These are phyloP conservation scores for Drosophila atripex DNA, from an alignment of 2,888 invertebrate species.

Conservation along the genomic window DNA sequence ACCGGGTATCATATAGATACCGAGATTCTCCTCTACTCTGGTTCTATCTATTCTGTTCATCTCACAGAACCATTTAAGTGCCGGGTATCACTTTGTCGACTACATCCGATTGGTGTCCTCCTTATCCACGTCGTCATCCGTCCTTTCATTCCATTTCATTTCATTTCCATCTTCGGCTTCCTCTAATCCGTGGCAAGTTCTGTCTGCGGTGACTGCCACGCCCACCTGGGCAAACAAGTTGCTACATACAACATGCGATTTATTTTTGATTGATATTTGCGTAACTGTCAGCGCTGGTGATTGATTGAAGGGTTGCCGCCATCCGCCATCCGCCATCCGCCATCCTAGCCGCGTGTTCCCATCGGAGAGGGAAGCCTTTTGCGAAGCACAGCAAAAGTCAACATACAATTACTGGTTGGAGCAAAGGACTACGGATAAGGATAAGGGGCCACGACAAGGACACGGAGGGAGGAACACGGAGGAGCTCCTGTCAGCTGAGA, in stretches of 20 bases:
- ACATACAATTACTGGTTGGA: slow-evolving; percentile 39
- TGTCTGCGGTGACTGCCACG: slow-evolving; percentile 46
- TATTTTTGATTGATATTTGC: slow-evolving; percentile 78
- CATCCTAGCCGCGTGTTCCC: background rate
- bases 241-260: slow-evolving; percentile 74
- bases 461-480: background rate
- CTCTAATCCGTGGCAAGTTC: slow-evolving; percentile 36
- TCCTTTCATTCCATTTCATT: slow-evolving; percentile 3
- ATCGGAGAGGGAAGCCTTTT: slow-evolving; percentile 11
- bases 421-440: background rate
- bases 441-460: background rate
- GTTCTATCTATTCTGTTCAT: too few relatives aligned
- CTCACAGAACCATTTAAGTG: background rate
- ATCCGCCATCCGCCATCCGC: slow-evolving; percentile 3
- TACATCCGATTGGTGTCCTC: background rate
- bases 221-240: slow-evolving; percentile 73
- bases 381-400: slow-evolving; percentile 48
- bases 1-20: too few relatives aligned
- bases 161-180: slow-evolving; percentile 20
- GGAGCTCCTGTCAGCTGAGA: slow-evolving; percentile 40
- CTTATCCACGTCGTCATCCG: background rate
- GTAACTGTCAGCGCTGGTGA: slow-evolving; percentile 76
- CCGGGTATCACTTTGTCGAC: background rate
- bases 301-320: slow-evolving; percentile 69
- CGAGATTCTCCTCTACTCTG: too few relatives aligned